Conservation (phyloP, 30 jellyfish, hydroid and myxozoan genomes). For the Hydra vulgaris region DNA sequence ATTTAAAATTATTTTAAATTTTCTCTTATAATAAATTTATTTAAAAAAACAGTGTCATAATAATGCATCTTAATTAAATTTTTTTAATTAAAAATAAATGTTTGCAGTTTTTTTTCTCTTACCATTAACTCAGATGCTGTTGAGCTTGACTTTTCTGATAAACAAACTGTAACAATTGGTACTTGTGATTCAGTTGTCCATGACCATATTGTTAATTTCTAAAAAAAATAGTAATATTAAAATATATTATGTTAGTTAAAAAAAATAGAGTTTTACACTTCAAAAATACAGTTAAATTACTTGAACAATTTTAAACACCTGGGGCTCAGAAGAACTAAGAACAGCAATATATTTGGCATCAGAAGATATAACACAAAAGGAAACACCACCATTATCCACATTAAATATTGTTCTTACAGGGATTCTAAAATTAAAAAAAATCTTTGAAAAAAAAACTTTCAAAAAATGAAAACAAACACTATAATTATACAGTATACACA, state of each 20-base stretch:
- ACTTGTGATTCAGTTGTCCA: constrained; percentile 74
- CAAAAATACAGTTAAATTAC: too few relatives aligned
- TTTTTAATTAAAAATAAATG: too few relatives aligned
- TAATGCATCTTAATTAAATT: too few relatives aligned
- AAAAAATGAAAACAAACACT: too few relatives aligned
- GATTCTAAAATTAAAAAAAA: constrained; percentile 23
- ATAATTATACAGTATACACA: too few relatives aligned
- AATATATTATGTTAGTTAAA: too few relatives aligned
- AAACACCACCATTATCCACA: constrained; percentile 62
- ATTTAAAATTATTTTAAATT: too few relatives aligned
- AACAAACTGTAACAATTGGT: constrained; percentile 29
- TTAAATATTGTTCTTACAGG: constrained; percentile 82
- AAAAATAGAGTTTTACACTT: too few relatives aligned
- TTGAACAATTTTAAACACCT: constrained; percentile 43
- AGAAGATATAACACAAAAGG: constrained; percentile 43
- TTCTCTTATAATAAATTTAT: too few relatives aligned
- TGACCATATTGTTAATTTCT: constrained; percentile 71
- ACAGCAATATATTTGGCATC: constrained; percentile 68
- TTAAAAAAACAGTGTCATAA: neutral
- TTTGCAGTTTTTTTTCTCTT: too few relatives aligned
- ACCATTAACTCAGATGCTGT: neutral
- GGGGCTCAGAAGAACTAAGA: constrained; percentile 69
- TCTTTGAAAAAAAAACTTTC: too few relatives aligned
- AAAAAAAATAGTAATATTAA: too few relatives aligned
- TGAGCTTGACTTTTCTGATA: neutral